phyloP scores from a whole-genome alignment of 2,797 vertebrate genomes.

The Danionella dracula region DNA sequence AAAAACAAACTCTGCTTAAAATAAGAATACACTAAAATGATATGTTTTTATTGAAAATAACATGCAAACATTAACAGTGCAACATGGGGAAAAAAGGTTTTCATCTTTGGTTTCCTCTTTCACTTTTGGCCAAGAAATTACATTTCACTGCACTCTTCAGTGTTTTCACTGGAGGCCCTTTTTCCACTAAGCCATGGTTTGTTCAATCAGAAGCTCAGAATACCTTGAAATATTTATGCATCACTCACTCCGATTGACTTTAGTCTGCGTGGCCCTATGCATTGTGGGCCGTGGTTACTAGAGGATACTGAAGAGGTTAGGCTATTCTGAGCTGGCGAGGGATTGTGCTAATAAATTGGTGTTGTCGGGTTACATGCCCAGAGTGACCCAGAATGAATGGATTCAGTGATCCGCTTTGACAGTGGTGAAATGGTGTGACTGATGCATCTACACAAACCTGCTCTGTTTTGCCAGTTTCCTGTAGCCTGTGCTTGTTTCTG shows the following conservation, averaged over 20 bases:
- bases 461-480: not conserved
- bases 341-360: constrained; percentile 60
- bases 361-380: constrained; percentile 56
- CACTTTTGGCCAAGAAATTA: too few relatives aligned
- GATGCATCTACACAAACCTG: not conserved
- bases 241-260: constrained; percentile 2
- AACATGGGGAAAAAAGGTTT: too few relatives aligned
- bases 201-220: not conserved
- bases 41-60: too few relatives aligned
- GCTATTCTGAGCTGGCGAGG: constrained; percentile 33
- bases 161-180: too few relatives aligned
- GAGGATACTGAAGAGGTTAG: not conserved
- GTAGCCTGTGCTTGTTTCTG: not conserved
- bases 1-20: too few relatives aligned
- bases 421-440: constrained; percentile 27
- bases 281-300: not conserved
- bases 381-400: constrained; percentile 65
- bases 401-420: constrained; percentile 57
- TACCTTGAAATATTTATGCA: constrained; percentile 14
- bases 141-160: not conserved
- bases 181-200: too few relatives aligned
- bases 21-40: too few relatives aligned
- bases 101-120: constrained; percentile 8
- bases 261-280: not conserved
- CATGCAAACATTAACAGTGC: too few relatives aligned